A percentile compares a stretch with the other conserved stretches of the same genome.
phyloP scores from a whole-genome alignment of 2,113 vertebrate genomes.

The Carlito syrichta region DNA sequence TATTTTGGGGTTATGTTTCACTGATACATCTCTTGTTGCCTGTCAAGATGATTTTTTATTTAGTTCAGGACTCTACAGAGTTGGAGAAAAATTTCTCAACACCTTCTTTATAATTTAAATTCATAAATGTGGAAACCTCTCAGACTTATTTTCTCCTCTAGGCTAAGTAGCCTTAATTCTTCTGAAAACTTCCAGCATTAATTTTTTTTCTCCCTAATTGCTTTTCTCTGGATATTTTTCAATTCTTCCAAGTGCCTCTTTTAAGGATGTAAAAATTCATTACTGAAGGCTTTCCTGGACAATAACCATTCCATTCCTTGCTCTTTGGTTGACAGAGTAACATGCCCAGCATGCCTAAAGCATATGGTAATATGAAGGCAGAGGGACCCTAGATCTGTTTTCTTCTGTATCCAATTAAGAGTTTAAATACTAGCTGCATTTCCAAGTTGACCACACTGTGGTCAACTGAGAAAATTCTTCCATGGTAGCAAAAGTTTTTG shows the following conservation, averaged over 20 bases:
- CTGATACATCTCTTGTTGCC: not conserved
- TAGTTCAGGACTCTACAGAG: not conserved
- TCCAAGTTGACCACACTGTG: not conserved
- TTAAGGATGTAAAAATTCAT: conserved; percentile 47
- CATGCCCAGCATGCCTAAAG: not conserved
- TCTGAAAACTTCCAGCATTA: conserved; percentile 38
- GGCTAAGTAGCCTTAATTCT: conserved; percentile 50
- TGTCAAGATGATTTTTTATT: not conserved
- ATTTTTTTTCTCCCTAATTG: conserved; percentile 29
- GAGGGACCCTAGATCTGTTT: not conserved
- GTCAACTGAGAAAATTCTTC: conserved; percentile 1
- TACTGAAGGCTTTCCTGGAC: conserved; percentile 24
- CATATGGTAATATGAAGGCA: not conserved
- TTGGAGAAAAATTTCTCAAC: conserved; percentile 20
- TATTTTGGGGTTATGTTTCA: not conserved
- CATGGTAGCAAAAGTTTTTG: conserved; percentile 18
- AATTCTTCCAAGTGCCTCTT: conserved; percentile 43
- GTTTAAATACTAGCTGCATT: conserved; percentile 9
- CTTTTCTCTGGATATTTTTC: conserved; percentile 57
- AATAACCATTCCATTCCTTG: conserved; percentile 12
- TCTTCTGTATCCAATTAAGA: not conserved
- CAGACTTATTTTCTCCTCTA: conserved; percentile 39
- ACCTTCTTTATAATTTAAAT: conserved; percentile 55
- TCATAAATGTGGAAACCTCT: conserved; percentile 44
- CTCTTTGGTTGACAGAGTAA: not conserved